Evolutionary conservation across 1,140 invertebrate genomes (phyloP).

Genomic region (Drosophila auraria): DNA sequence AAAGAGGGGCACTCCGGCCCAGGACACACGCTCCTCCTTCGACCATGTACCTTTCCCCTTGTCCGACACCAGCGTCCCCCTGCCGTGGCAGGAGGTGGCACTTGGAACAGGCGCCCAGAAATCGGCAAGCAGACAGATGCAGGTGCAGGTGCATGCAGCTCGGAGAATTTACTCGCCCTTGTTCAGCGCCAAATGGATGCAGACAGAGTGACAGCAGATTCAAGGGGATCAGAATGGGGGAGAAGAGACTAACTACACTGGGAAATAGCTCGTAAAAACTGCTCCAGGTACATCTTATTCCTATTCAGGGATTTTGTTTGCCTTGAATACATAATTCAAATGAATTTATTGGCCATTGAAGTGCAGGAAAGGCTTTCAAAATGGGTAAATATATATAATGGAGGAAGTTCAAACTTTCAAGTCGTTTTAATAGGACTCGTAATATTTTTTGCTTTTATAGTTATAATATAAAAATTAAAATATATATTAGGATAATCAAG

Average conservation of each 20-base stretch:
- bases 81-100: conserved; percentile 33
- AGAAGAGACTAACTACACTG: conserved; percentile 15
- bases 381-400: too few relatives aligned
- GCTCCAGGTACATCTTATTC: not conserved
- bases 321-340: too few relatives aligned
- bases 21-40: not conserved
- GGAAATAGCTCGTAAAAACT: not conserved
- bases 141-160: conserved; percentile 11
- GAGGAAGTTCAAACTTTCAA: too few relatives aligned
- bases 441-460: too few relatives aligned
- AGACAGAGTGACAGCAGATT: conserved; percentile 24
- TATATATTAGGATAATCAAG: too few relatives aligned
- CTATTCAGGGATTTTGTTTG: not conserved
- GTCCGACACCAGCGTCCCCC: not conserved
- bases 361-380: not conserved
- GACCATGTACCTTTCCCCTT: not conserved
- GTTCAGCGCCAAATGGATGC: conserved; percentile 31
- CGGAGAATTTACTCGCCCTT: conserved; percentile 20
- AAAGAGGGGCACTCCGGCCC: conserved; percentile 42
- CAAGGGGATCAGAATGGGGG: not conserved
- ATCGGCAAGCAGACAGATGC: conserved; percentile 24
- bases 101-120: conserved; percentile 48
- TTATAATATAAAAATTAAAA: not conserved
- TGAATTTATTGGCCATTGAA: accelerated
- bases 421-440: too few relatives aligned